Evolutionary conservation across 2,888 invertebrate species (phyloP).

Genomic region (Andrena trimmerana): DNA sequence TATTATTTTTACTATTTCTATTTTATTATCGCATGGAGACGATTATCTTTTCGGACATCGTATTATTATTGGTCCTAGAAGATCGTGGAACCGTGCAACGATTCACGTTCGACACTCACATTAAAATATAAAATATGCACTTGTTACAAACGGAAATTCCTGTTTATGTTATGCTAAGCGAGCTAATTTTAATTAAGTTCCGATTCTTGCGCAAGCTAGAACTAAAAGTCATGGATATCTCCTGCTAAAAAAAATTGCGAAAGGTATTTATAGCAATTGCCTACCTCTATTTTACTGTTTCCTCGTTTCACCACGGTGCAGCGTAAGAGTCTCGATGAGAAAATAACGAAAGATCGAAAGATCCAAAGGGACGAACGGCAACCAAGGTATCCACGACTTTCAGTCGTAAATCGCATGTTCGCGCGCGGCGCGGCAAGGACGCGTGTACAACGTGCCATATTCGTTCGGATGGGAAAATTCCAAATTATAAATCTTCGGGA

Average conservation of each 20-base stretch:
- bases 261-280: no score
- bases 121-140: neutral
- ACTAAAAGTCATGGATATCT: conserved; percentile 33
- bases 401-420: neutral
- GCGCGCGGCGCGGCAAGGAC: conserved; percentile 1
- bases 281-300: no score
- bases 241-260: neutral
- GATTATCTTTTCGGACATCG: neutral
- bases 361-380: no score
- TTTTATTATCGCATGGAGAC: neutral
- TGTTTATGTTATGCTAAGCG: conserved; percentile 32
- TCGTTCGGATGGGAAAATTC: conserved; percentile 20
- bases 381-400: conserved; percentile 14
- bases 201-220: conserved; percentile 1
- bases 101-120: neutral
- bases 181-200: conserved; percentile 32
- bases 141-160: neutral
- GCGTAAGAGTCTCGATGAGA: no score
- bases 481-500: conserved; percentile 38
- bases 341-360: no score
- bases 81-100: neutral
- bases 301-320: no score
- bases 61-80: neutral
- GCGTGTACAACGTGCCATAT: conserved; percentile 21
- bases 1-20: conserved; percentile 25